These are phyloP conservation scores for Drosophila varians DNA, from an alignment of 1,140 invertebrate species.

Conservation along the genomic window DNA sequence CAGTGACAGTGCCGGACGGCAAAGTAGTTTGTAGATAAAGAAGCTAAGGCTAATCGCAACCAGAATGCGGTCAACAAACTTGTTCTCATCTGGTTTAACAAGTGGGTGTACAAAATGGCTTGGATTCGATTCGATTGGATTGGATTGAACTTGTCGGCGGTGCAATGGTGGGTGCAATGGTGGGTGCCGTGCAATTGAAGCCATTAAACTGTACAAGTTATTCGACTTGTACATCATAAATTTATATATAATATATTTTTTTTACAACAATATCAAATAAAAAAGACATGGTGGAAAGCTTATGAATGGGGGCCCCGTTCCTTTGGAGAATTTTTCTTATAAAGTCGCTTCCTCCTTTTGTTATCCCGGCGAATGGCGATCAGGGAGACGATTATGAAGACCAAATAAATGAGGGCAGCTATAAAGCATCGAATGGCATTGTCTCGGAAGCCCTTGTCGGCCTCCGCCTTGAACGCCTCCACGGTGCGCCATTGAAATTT, in stretches of 20 bases:
- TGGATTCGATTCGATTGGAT: not conserved
- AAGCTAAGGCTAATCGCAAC: slow-evolving; percentile 67
- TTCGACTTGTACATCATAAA: slow-evolving; percentile 3
- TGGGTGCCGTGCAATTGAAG: slow-evolving; percentile 30
- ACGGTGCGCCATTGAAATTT: not conserved
- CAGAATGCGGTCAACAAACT: slow-evolving; percentile 77
- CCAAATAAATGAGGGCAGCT: slow-evolving; percentile 24
- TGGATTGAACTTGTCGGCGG: not conserved
- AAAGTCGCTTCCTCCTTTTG: slow-evolving; percentile 16
- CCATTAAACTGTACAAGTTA: slow-evolving; percentile 19
- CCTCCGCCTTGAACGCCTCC: slow-evolving; percentile 11
- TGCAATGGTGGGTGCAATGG: slow-evolving; percentile 13
- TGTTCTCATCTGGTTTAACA: slow-evolving; percentile 45
- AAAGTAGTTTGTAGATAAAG: slow-evolving; percentile 56
- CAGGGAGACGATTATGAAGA: slow-evolving; percentile 15
- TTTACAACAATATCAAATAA: not conserved
- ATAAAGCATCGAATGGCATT: slow-evolving; percentile 46
- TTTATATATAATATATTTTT: not conserved
- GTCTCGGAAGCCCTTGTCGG: slow-evolving; percentile 1
- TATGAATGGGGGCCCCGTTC: not conserved
- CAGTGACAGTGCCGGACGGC: slow-evolving; percentile 24
- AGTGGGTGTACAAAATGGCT: slow-evolving; percentile 27
- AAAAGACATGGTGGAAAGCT: not conserved
- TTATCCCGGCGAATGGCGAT: slow-evolving; percentile 9
- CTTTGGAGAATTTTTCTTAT: not conserved